Evolutionary conservation across 2,888 invertebrate species (phyloP).

Genomic region (Nesidiocoris tenuis): DNA sequence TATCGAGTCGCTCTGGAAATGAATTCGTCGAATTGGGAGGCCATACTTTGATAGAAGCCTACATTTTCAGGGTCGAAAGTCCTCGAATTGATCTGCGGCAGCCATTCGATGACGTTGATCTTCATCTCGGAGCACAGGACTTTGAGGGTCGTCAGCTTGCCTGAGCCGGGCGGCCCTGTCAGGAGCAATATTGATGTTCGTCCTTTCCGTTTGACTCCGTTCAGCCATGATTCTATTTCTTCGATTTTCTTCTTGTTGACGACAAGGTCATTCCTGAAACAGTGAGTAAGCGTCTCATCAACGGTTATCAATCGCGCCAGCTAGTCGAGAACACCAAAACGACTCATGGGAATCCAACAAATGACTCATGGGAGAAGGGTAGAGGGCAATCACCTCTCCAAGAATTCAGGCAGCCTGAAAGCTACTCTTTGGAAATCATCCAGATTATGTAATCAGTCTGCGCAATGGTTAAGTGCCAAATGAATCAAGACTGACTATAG

Average conservation of each 20-base stretch:
- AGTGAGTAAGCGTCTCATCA: conserved; percentile 16
- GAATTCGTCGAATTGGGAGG: conserved; percentile 45
- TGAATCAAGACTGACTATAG: too few relatives aligned
- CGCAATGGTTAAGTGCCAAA: too few relatives aligned
- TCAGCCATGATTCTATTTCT: conserved; percentile 45
- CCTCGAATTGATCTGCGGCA: conserved; percentile 11
- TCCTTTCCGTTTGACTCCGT: background rate
- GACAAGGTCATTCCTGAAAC: conserved; percentile 41
- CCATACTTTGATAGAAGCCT: conserved; percentile 28
- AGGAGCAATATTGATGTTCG: conserved; percentile 37
- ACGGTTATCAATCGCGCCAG: too few relatives aligned
- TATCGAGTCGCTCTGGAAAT: conserved; percentile 43
- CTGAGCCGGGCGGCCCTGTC: conserved; percentile 44
- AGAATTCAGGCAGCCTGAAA: too few relatives aligned
- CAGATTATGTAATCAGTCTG: too few relatives aligned
- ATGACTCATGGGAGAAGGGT: too few relatives aligned
- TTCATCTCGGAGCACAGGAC: conserved; percentile 41
- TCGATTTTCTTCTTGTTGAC: conserved; percentile 46
- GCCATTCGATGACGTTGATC: conserved; percentile 44
- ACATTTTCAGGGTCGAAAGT: conserved; percentile 29
- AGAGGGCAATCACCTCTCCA: too few relatives aligned
- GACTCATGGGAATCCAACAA: too few relatives aligned
- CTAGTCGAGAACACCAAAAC: too few relatives aligned
- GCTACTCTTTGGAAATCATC: too few relatives aligned
- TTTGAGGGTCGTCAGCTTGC: conserved; percentile 43